Conservation (phyloP, 92 coral and sea anemone genomes). For the Plumapathes pennacea region DNA sequence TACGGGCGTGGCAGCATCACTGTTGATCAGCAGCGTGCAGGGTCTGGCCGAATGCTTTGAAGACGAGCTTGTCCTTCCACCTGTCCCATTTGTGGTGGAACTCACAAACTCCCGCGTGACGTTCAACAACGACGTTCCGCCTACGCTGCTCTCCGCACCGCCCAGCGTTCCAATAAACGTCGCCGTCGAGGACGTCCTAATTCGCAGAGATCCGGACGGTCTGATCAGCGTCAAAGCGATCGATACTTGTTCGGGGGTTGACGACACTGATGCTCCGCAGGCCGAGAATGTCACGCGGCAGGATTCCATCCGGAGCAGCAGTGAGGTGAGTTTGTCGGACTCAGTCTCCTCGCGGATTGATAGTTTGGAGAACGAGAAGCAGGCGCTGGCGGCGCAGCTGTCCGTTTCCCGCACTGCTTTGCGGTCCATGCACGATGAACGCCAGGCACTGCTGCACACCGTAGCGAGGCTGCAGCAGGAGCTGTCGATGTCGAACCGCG, state of each 20-base stretch:
- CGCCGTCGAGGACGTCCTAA: constrained; percentile 60
- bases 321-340: constrained; percentile 71
- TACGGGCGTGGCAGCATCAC: constrained; percentile 48
- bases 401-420: constrained; percentile 78
- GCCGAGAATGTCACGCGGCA: constrained; percentile 40
- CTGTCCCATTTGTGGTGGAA: constrained; percentile 76
- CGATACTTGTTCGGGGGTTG: constrained; percentile 5
- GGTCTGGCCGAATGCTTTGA: constrained; percentile 86
- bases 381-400: constrained; percentile 77
- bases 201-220: constrained; percentile 69
- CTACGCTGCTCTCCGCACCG: constrained; percentile 76
- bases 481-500: constrained; percentile 86
- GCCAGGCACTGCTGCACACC: constrained; percentile 81
- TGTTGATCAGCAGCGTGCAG: constrained; percentile 77
- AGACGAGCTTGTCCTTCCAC: constrained; percentile 78
- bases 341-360: constrained; percentile 65
- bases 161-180: constrained; percentile 82
- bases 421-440: constrained; percentile 78
- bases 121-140: constrained; percentile 76
- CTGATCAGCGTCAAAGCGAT: constrained; percentile 54
- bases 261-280: constrained; percentile 5
- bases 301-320: constrained; percentile 54
- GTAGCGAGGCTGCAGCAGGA: constrained; percentile 86
- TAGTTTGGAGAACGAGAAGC: constrained; percentile 64
- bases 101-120: constrained; percentile 64